Evolutionary conservation across 2,888 invertebrate genomes (phyloP), one percentile per base, ranked within the genome.

Genomic region (Morpho achilles): DNA sequence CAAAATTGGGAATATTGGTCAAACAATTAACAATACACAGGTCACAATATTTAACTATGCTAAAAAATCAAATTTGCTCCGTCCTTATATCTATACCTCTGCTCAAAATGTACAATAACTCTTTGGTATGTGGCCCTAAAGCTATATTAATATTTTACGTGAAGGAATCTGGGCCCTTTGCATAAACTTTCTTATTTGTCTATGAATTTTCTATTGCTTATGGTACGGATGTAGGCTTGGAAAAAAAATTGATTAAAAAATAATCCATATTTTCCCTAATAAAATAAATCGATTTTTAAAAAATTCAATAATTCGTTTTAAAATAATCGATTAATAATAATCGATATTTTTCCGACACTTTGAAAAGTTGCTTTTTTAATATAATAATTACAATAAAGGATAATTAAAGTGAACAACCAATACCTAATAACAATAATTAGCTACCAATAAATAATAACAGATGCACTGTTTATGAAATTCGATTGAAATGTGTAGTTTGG

Each of bases 91-190:
- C 76, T 80, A 84, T 77, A 32, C 76, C 70, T 78, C 80, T 79
- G 77, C 75, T 84, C 80, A 77, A 80, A 87, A 85, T 87, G 81
- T 89, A 88, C 87, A 88, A 82, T 84, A 83, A 84, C 79, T 90
- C 89, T 90, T 90, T 90, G 89, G 89, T 90, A 87, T 85, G 82
- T 79, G 84, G 84, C 81, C 85, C 87, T 87, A 82, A 82, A 80
- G 84, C 87, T 89, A 90, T 73, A 69, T 77, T 80, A 78, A 79
- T 83, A 32, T 82, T 81, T 79, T 83, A 84, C 79, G 82, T 71
- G 73, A 77, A 74, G 71, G 73, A 74, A 68, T 63, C 72, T 71
- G 76, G 78, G 81, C 74, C 83, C 83, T 83, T 82, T 83, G 81
- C 81, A 73, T 67, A 67, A 68, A 63, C 54, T 56, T 58, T 64